These are phyloP conservation scores for Danio tinwini DNA, from an alignment of 2,797 vertebrate genomes.

Conservation along the genomic window DNA sequence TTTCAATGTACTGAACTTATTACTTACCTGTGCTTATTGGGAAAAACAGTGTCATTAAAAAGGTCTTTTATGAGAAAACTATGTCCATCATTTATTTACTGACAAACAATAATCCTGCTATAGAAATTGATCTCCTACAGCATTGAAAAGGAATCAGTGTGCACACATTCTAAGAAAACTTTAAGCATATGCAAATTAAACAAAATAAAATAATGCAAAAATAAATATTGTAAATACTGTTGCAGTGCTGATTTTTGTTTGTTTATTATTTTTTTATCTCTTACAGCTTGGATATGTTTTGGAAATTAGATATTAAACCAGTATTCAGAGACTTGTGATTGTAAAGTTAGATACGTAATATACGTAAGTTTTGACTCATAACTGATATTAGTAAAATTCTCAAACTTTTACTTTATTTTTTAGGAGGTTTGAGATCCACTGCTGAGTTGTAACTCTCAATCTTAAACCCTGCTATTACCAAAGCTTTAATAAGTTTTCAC, in stretches of 20 bases:
- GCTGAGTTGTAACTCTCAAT: background rate
- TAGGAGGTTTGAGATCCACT: background rate
- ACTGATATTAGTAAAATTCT: background rate
- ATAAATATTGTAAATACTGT: too few relatives aligned
- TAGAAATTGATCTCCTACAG: background rate
- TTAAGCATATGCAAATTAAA: too few relatives aligned
- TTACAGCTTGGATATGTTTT: background rate
- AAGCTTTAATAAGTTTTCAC: constrained; percentile 14
- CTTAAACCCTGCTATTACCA: background rate
- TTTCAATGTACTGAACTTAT: too few relatives aligned
- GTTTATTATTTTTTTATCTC: too few relatives aligned
- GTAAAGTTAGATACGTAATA: background rate
- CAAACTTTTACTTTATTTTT: background rate
- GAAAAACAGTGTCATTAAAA: constrained; percentile 9
- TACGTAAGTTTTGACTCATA: background rate
- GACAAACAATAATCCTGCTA: background rate
- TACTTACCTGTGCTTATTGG: too few relatives aligned
- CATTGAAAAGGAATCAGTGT: too few relatives aligned
- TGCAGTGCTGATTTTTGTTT: too few relatives aligned
- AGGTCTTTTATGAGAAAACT: constrained; percentile 8
- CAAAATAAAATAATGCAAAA: too few relatives aligned
- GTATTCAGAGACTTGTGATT: background rate
- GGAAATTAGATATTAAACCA: background rate
- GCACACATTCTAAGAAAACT: too few relatives aligned
- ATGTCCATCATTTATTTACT: background rate